A percentile compares a stretch with the other conserved stretches of the same genome.
These are phyloP conservation scores for Himalopsyche phryganea DNA, from an alignment of 1,140 invertebrate species.

Conservation along the genomic window DNA sequence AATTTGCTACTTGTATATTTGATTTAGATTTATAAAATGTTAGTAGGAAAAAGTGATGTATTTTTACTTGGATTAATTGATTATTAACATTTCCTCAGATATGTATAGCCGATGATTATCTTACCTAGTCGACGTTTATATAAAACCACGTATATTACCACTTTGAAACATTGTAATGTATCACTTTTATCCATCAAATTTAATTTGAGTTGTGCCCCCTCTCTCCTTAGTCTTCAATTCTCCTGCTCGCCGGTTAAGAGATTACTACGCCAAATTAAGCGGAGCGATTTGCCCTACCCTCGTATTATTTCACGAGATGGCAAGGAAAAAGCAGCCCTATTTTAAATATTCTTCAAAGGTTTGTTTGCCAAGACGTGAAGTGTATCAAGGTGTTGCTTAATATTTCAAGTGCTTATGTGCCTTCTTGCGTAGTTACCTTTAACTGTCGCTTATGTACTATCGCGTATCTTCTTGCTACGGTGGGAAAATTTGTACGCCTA, in stretches of 20 bases:
- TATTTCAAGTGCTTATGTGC: slow-evolving; percentile 32
- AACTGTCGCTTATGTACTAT: slow-evolving; percentile 25
- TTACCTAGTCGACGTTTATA: no score
- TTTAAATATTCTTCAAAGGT: slow-evolving; percentile 1
- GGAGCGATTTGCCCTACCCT: slow-evolving; percentile 27
- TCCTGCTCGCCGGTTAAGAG: slow-evolving; percentile 3
- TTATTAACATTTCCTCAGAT: no score
- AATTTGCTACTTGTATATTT: no score
- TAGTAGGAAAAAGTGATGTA: no score
- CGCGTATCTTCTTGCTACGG: slow-evolving; percentile 21
- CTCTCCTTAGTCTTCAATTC: background rate
- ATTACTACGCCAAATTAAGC: slow-evolving; percentile 33
- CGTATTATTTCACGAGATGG: background rate
- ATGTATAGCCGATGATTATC: no score
- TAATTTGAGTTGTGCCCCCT: slow-evolving; percentile 21
- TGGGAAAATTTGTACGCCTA: slow-evolving; percentile 9
- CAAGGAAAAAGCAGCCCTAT: slow-evolving; percentile 16
- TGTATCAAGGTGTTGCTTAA: slow-evolving; percentile 30
- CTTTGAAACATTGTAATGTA: background rate
- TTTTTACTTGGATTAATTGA: no score
- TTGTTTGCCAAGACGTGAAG: slow-evolving; percentile 7
- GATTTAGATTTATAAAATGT: no score
- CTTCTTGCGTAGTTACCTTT: slow-evolving; percentile 33
- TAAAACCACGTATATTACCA: no score
- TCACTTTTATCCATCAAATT: slow-evolving; percentile 25